Percentiles rank a stretch among this genome's conserved stretches.
Evolutionary conservation across 2,797 vertebrate species (phyloP).

Genomic region (Cetoscarus ocellatus): DNA sequence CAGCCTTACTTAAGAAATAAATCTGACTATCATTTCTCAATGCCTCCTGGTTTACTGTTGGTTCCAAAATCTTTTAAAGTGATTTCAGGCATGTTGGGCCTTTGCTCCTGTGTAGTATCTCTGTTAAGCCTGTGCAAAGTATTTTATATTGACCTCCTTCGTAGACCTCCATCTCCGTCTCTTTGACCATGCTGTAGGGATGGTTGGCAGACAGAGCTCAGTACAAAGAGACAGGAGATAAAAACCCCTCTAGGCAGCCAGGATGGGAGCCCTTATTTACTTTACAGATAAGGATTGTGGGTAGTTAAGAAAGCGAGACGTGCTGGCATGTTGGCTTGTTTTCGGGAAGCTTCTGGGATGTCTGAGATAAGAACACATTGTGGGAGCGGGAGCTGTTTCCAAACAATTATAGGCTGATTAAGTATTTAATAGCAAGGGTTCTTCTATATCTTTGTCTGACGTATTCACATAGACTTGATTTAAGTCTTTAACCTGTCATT

Average conservation of each 20-base stretch:
- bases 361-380: conserved; percentile 68
- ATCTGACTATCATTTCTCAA: neutral
- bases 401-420: conserved; percentile 37
- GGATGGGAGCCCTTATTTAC: conserved; percentile 75
- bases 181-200: conserved; percentile 36
- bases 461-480: neutral
- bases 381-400: conserved; percentile 21
- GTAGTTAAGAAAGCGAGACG: conserved; percentile 46
- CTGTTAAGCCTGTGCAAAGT: too few species aligned
- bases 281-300: conserved; percentile 76
- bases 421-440: conserved; percentile 1
- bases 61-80: too few species aligned
- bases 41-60: too few species aligned
- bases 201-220: conserved; percentile 46
- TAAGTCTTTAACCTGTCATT: too few species aligned
- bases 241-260: conserved; percentile 54
- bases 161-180: conserved; percentile 18
- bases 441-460: neutral
- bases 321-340: conserved; percentile 71
- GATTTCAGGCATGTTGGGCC: neutral
- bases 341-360: conserved; percentile 74
- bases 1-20: too few species aligned
- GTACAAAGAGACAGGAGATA: conserved; percentile 67
- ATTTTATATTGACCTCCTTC: neutral
- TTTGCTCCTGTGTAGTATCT: neutral